Percentiles rank a stretch among this genome's conserved stretches.
phyloP scores from a whole-genome alignment of 1,140 invertebrate species.

The Stegodyphus dumicola region DNA sequence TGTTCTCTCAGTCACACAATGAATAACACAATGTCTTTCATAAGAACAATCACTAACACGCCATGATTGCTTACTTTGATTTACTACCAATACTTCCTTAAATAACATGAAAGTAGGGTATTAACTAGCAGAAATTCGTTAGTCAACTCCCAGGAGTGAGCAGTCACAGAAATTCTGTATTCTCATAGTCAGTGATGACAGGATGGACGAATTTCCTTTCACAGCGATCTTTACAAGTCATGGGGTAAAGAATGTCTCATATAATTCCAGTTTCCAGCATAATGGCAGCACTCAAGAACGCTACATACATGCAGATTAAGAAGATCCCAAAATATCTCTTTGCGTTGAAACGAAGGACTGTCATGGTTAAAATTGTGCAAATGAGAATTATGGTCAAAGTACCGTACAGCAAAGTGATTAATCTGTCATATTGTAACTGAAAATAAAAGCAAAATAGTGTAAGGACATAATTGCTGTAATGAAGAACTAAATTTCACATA shows the following conservation, averaged over 20 bases:
- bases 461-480: neutral
- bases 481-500: neutral
- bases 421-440: constrained; percentile 67
- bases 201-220: too few relatives aligned
- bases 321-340: constrained; percentile 62
- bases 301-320: constrained; percentile 60
- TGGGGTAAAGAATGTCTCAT: constrained; percentile 26
- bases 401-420: constrained; percentile 68
- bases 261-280: constrained; percentile 59
- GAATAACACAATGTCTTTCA: too few relatives aligned
- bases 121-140: too few relatives aligned
- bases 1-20: too few relatives aligned
- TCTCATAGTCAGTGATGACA: too few relatives aligned
- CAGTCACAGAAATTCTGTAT: too few relatives aligned
- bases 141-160: too few relatives aligned
- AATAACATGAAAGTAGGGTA: too few relatives aligned
- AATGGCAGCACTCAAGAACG: constrained; percentile 58
- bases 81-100: too few relatives aligned
- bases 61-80: too few relatives aligned
- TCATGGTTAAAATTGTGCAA: constrained; percentile 67
- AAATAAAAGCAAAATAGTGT: constrained; percentile 59
- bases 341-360: constrained; percentile 66
- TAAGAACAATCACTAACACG: too few relatives aligned
- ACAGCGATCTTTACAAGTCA: too few relatives aligned
- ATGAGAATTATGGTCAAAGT: constrained; percentile 69